phyloP scores from a whole-genome alignment of 2,888 invertebrate species.

The Drosophila infuscata region DNA sequence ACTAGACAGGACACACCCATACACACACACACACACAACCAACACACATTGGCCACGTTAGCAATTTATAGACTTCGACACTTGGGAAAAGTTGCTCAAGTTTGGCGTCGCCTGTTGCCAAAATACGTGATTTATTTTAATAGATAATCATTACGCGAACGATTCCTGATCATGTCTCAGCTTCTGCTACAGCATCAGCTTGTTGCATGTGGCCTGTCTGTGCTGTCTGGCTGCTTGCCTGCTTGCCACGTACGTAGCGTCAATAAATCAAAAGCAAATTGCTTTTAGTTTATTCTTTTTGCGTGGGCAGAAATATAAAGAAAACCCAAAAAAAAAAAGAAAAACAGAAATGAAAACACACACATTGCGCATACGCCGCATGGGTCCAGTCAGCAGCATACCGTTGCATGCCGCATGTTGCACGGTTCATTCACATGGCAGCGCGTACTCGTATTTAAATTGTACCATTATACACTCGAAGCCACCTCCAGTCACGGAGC shows the following conservation, averaged over 20 bases:
- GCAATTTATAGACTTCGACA: slow-evolving; percentile 81
- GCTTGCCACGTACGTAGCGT: slow-evolving; percentile 63
- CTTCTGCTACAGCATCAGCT: slow-evolving; percentile 51
- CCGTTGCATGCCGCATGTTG: slow-evolving; percentile 36
- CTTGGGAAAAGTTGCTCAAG: slow-evolving; percentile 46
- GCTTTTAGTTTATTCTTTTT: slow-evolving; percentile 79
- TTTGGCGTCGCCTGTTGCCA: slow-evolving; percentile 59
- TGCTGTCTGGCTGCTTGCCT: slow-evolving; percentile 7
- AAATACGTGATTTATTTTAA: slow-evolving; percentile 83
- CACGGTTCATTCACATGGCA: slow-evolving; percentile 74
- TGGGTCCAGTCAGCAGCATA: slow-evolving; percentile 25
- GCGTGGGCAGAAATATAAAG: slow-evolving; percentile 34
- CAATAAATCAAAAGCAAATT: slow-evolving; percentile 78
- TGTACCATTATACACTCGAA: slow-evolving; percentile 78
- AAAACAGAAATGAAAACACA: neutral
- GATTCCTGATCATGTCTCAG: slow-evolving; percentile 71
- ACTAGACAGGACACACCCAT: slow-evolving; percentile 39
- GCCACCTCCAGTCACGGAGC: neutral
- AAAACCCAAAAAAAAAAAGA: neutral
- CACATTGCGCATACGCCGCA: slow-evolving; percentile 60
- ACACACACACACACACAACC: slow-evolving; percentile 25
- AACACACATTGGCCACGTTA: slow-evolving; percentile 9
- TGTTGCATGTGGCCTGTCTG: slow-evolving; percentile 58
- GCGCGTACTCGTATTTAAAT: slow-evolving; percentile 75
- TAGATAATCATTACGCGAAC: slow-evolving; percentile 82